Base-by-base conservation (phyloP, 2,113 vertebrate species). In the Halcyon malimbica region DNA sequence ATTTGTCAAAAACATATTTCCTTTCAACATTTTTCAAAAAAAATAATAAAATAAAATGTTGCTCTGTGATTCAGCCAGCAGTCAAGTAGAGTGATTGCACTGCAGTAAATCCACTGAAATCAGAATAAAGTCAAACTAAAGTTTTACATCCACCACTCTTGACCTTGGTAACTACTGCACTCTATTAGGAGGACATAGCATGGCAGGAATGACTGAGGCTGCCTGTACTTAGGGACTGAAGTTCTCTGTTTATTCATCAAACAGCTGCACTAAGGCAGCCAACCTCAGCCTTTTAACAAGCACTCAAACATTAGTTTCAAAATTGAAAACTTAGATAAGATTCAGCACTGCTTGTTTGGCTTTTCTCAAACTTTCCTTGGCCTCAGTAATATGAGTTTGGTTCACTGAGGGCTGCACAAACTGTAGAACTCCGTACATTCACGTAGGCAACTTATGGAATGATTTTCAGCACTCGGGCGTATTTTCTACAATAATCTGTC, bases 301-400 rank as follows among this genome's bases (percentile, higher is more conserved):
- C 46, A 56, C 42, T 80, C 42, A 16, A 75, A 65, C 39, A 23
- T 42, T 28, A 56, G 51, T 91, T 94, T 94, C 94, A 90, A 74
- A 90, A 62, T 24, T 81, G 15, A 83, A 87, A 93, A 53, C 44
- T 67, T 76, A 84, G 28, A 64, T 91, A 92, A 95, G 68, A 73
- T 35, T 41, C 86, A 60, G 29, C 35, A 94, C 70, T 33, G 25
- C 25, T 81, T 16, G 10, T 73, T 87, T 93, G 80, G 77, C 53
- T 86, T 92, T 94, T 94, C 48, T 41, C 67, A 92, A 89, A 74
- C 82, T 87, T 96, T 85, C 69, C 54, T 93, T 89, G 62, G 93
- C 84, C 60, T 89, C 35, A 60, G 70, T 81, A 95, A 96, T 79
- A 86, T 83, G 24, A 85, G 63, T 70, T 46, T 82, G 62, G 71